phyloP scores from a whole-genome alignment of 2,888 invertebrate species.

The Acronicta aceris region DNA sequence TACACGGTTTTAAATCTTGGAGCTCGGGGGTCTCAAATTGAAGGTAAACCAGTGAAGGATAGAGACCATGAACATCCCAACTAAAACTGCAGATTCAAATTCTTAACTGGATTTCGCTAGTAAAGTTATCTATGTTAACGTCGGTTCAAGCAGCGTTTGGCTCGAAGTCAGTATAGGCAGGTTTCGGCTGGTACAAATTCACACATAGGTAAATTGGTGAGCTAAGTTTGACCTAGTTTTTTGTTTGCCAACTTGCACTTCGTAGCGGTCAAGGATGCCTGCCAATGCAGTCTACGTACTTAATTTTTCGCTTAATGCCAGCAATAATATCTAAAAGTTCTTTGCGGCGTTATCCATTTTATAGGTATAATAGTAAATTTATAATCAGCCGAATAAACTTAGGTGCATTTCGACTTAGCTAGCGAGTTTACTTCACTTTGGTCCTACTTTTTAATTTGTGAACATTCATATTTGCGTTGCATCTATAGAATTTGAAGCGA shows the following conservation, averaged over 20 bases:
- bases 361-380: neutral
- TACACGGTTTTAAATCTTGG: no score
- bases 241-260: conserved; percentile 34
- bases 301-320: neutral
- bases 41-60: no score
- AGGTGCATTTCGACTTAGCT: neutral
- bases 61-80: no score
- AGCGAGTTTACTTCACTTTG: no score
- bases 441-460: no score
- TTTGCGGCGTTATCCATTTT: neutral
- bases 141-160: conserved; percentile 31
- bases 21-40: no score
- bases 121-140: conserved; percentile 16
- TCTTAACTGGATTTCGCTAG: conserved; percentile 19
- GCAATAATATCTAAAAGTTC: conserved; percentile 1
- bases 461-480: no score
- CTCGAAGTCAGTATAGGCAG: conserved; percentile 2
- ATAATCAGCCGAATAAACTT: conserved; percentile 3
- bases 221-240: conserved; percentile 51
- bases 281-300: conserved; percentile 21
- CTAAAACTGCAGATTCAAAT: conserved; percentile 18
- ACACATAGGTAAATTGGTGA: conserved; percentile 32
- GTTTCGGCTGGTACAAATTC: conserved; percentile 23
- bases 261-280: conserved; percentile 49
- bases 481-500: no score